Percentiles rank a stretch among this genome's conserved stretches.
Conservation (phyloP, 2,888 invertebrate genomes). For the Lasius platythorax region DNA sequence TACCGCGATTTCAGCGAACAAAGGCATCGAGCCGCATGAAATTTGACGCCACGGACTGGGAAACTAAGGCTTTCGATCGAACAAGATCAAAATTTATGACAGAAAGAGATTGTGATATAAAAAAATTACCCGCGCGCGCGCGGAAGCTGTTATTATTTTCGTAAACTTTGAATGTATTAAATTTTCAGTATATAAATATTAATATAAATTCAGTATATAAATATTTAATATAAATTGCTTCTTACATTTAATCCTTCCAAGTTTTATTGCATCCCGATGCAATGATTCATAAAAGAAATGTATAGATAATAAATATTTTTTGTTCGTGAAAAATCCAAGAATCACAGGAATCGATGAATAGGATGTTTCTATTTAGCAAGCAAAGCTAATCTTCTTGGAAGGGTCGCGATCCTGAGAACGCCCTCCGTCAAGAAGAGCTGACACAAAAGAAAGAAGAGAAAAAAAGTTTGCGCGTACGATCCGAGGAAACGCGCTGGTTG, state of each 20-base stretch:
- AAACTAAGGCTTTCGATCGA: conserved; percentile 34
- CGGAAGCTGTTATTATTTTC: not conserved
- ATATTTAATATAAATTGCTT: not conserved
- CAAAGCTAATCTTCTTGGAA: conserved; percentile 71
- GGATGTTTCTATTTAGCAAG: conserved; percentile 69
- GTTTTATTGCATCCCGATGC: not conserved
- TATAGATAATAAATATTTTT: not conserved
- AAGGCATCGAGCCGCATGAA: conserved; percentile 64
- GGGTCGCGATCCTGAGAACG: conserved; percentile 63
- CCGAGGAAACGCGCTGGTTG: conserved; percentile 64
- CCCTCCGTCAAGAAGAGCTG: conserved; percentile 55
- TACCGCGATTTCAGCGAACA: conserved; percentile 72
- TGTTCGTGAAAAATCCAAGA: not conserved
- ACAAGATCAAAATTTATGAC: not conserved
- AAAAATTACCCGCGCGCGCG: not conserved
- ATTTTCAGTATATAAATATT: too few species aligned
- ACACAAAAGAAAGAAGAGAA: conserved; percentile 53
- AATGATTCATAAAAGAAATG: not conserved
- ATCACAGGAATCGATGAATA: conserved; percentile 49
- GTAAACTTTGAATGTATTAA: not conserved
- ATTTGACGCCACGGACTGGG: conserved; percentile 58
- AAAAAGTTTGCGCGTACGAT: conserved; percentile 59
- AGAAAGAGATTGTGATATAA: not conserved
- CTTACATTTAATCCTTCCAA: not conserved
- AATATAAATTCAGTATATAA: too few species aligned